phyloP scores from a whole-genome alignment of 92 coral and sea anemone genomes.

The Paragorgia papillata region DNA sequence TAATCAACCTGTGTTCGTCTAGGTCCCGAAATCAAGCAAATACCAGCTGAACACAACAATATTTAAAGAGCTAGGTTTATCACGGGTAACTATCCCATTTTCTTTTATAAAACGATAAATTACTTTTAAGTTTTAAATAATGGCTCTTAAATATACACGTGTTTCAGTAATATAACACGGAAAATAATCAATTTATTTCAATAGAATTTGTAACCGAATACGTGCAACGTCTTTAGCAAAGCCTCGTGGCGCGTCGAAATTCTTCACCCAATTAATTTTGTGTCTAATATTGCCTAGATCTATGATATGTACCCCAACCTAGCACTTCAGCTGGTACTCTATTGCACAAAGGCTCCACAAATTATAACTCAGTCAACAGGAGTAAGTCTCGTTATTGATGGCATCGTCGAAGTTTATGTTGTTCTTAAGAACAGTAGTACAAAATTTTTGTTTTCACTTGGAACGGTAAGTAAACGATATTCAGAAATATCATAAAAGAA shows the following conservation, averaged over 20 bases:
- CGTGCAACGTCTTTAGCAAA: too few relatives aligned
- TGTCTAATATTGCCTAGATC: constrained; percentile 67
- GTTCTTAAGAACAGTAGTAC: constrained; percentile 65
- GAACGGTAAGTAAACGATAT: constrained; percentile 70
- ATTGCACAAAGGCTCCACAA: constrained; percentile 71
- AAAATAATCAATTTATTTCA: too few relatives aligned
- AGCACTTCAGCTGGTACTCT: constrained; percentile 71
- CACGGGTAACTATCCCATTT: not conserved
- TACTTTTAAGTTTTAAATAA: too few relatives aligned
- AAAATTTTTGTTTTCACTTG: constrained; percentile 74
- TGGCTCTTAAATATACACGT: too few relatives aligned
- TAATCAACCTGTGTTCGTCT: not conserved
- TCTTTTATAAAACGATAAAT: not conserved
- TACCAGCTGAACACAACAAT: constrained; percentile 84
- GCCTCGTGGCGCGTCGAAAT: too few relatives aligned
- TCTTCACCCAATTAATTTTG: too few relatives aligned
- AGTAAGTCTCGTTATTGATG: constrained; percentile 60
- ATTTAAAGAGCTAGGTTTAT: constrained; percentile 48
- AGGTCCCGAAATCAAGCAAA: constrained; percentile 26
- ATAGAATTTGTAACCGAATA: too few relatives aligned
- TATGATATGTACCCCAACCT: constrained; percentile 76
- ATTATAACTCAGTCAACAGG: constrained; percentile 66
- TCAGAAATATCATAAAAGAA: too few relatives aligned
- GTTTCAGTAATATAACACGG: too few relatives aligned
- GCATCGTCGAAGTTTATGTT: constrained; percentile 70